Evolutionary conservation across 1,140 invertebrate genomes (phyloP), one percentile per base, ranked within the genome.

Genomic region (Schlechtendalia chinensis): DNA sequence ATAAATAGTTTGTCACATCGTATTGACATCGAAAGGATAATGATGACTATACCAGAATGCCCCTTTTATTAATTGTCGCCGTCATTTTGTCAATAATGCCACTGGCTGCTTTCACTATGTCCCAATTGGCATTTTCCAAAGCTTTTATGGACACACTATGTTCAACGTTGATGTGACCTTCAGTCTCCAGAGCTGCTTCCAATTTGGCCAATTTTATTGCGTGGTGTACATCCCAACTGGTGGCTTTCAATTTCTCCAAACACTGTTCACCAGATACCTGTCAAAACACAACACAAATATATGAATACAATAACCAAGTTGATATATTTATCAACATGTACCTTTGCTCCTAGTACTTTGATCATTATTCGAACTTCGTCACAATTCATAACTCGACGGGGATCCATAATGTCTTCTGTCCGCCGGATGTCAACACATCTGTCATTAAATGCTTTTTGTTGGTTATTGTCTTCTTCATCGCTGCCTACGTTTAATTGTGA

Each of bases 301-400:
- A 39, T 4, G 32, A 39, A 39, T 39, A 39, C 32, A 39, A 39
- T 39, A 4, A 39, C 3, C 32, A 39, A 39, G 8, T 39, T 39
- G 32, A 8, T 50, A 50, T 50, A 50, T 19, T 5, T 80, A 58
- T 80, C 39, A 71, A 81, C 32, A 85, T 87, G 88, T 85, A 94
- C 93, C 87, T 93, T 83, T 11, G 71, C 89, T 79, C 93, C 93
- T 59, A 97, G 88, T 19, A 97, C 93, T 87, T 96, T 96, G 75
- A 91, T 89, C 94, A 97, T 95, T 29, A 96, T 94, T 83, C 94
- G 88, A 61, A 97, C 93, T 89, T 97, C 95, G 85, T 97, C 94
- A 1, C 93, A 94, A 83, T 94, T 92, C 1, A 91, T 89, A 3
- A 27, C 94, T 93, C 69, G 92, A 90, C n/a, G 91, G 90, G n/a